A percentile compares a stretch with the other conserved stretches of the same genome.
phyloP scores from a whole-genome alignment of 2,797 vertebrate species.

The Ctenochaetus hawaiiensis region DNA sequence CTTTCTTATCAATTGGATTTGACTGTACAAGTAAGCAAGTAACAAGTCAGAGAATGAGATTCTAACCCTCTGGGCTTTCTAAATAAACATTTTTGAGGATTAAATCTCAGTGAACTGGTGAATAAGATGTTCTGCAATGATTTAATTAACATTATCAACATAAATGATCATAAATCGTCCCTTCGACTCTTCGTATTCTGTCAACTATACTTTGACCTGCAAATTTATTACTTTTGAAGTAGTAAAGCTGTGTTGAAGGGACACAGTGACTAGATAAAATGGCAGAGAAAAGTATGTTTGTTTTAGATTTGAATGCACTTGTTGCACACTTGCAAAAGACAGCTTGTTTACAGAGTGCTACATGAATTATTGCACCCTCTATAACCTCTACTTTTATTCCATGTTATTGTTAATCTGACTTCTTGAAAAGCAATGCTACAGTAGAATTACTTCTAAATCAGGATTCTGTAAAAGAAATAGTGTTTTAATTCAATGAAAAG shows the following conservation, averaged over 20 bases:
- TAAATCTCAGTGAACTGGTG: background rate
- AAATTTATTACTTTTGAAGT: background rate
- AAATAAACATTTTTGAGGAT: background rate
- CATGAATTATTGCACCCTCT: background rate
- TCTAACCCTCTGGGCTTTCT: background rate
- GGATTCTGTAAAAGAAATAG: background rate
- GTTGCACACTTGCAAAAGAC: background rate
- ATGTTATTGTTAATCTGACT: background rate
- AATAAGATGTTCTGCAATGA: slow-evolving; percentile 2
- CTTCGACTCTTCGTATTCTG: background rate
- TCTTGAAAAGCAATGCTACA: background rate
- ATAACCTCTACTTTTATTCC: background rate
- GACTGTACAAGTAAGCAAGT: background rate
- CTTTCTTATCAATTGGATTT: background rate
- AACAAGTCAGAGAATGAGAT: background rate
- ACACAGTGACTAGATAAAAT: background rate
- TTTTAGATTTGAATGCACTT: background rate
- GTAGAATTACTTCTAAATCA: background rate
- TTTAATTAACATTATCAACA: slow-evolving; percentile 3
- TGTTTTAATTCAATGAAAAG: background rate
- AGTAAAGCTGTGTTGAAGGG: background rate
- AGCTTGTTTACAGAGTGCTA: background rate
- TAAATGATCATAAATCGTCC: background rate
- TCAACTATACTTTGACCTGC: background rate
- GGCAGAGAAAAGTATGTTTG: background rate